Percentiles rank a stretch among this genome's conserved stretches.
Conservation (phyloP, 1,140 invertebrate genomes). For the Temnothorax curvispinosus region DNA sequence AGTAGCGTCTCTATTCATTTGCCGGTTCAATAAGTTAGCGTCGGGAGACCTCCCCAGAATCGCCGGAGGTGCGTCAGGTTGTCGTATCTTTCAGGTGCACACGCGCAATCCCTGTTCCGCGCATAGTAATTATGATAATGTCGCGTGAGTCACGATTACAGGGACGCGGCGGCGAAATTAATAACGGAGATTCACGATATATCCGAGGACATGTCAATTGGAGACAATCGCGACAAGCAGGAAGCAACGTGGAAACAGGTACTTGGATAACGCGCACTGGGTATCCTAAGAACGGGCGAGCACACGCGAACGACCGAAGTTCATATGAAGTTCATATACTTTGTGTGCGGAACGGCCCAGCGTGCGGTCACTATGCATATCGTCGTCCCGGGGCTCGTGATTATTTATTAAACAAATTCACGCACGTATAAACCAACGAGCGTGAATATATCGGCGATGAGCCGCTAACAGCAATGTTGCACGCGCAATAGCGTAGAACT, state of each 20-base stretch:
- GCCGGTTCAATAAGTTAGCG: conserved; percentile 55
- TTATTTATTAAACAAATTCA: conserved; percentile 43
- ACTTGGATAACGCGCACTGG: background rate
- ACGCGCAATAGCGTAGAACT: background rate
- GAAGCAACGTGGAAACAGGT: conserved; percentile 35
- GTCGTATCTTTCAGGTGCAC: conserved; percentile 54
- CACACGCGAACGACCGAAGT: conserved; percentile 33
- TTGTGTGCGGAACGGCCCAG: background rate
- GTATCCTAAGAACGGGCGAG: conserved; percentile 14
- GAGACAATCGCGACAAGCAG: conserved; percentile 52
- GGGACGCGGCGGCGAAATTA: conserved; percentile 57
- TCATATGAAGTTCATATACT: conserved; percentile 28
- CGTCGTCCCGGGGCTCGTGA: background rate
- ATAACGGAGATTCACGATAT: conserved; percentile 61
- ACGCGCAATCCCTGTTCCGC: conserved; percentile 16
- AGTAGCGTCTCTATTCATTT: conserved; percentile 52
- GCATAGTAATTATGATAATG: conserved; percentile 68
- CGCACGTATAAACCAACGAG: conserved; percentile 3
- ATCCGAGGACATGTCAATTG: conserved; percentile 60
- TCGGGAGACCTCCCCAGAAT: conserved; percentile 30
- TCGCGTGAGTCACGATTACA: conserved; percentile 47
- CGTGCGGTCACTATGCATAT: conserved; percentile 26
- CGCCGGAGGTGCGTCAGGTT: conserved; percentile 46
- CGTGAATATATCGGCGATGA: conserved; percentile 16
- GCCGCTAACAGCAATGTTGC: conserved; percentile 32